Evolutionary conservation across 2,888 invertebrate species (phyloP).

Genomic region (Andrena marginata): DNA sequence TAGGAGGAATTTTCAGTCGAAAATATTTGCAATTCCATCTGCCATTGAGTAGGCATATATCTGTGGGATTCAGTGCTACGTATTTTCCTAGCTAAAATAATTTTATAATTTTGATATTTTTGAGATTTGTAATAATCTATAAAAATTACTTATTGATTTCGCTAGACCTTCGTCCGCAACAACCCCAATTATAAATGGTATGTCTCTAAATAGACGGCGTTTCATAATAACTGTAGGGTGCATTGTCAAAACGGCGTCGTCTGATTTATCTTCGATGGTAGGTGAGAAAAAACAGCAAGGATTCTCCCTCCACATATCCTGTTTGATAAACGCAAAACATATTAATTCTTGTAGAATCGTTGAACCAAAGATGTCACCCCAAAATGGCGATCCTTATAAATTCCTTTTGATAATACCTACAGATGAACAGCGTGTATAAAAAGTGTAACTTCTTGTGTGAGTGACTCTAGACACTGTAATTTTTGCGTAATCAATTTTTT

Average conservation of each 20-base stretch:
- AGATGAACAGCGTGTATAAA: too few species aligned
- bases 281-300: conserved; percentile 74
- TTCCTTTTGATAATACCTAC: too few species aligned
- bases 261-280: conserved; percentile 76
- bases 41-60: too few species aligned
- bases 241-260: conserved; percentile 77
- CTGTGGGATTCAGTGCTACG: too few species aligned
- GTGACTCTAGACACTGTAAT: too few species aligned
- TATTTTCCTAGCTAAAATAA: too few species aligned
- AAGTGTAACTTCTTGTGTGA: too few species aligned
- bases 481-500: too few species aligned
- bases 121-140: neutral
- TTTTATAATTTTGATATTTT: neutral
- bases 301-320: conserved; percentile 59
- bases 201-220: conserved; percentile 74
- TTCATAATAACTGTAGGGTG: conserved; percentile 71
- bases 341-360: neutral
- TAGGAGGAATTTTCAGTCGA: too few species aligned
- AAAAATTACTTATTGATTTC: conserved; percentile 68
- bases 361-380: neutral
- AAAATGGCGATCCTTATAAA: neutral
- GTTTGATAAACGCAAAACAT: neutral
- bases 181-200: conserved; percentile 79
- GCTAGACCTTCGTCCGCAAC: conserved; percentile 75
- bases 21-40: too few species aligned